Conservation (phyloP, 2,888 invertebrate genomes). For the Apamea crenata region DNA sequence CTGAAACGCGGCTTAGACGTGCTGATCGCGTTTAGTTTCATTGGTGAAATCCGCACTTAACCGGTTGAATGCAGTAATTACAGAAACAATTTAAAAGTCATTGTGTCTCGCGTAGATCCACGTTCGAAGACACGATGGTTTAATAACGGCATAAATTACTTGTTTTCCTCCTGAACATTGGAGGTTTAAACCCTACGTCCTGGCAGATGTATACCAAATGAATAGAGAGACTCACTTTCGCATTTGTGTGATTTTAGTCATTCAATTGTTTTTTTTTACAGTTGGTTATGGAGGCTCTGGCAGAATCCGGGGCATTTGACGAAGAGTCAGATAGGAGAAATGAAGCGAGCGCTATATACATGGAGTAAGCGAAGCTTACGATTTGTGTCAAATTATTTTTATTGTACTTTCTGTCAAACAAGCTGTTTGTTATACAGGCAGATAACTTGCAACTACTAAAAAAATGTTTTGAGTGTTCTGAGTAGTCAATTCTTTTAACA, state of each 20-base stretch:
- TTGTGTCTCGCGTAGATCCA: too few species aligned
- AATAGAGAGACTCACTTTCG: not conserved
- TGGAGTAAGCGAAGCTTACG: conserved; percentile 33
- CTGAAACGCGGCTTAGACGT: not conserved
- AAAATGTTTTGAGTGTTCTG: not conserved
- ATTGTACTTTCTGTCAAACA: not conserved
- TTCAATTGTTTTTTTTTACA: conserved; percentile 15
- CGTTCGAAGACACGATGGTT: too few species aligned
- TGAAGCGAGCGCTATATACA: conserved; percentile 20
- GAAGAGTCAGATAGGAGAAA: conserved; percentile 7
- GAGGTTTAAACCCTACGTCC: not conserved
- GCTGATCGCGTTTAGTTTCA: not conserved
- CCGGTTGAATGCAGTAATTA: too few species aligned
- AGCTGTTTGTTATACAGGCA: conserved; percentile 1
- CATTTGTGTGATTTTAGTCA: not conserved
- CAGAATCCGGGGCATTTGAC: conserved; percentile 39
- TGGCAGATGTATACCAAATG: not conserved
- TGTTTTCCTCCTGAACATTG: not conserved
- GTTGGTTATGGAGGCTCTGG: conserved; percentile 17
- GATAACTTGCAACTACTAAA: not conserved
- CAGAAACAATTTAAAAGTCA: too few species aligned
- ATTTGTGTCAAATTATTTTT: conserved; percentile 31
- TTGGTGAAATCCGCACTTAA: too few species aligned
- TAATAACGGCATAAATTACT: not conserved
- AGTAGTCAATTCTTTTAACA: not conserved